Base-by-base conservation (phyloP, 1,140 invertebrate genomes). In the Linepithema humile region DNA sequence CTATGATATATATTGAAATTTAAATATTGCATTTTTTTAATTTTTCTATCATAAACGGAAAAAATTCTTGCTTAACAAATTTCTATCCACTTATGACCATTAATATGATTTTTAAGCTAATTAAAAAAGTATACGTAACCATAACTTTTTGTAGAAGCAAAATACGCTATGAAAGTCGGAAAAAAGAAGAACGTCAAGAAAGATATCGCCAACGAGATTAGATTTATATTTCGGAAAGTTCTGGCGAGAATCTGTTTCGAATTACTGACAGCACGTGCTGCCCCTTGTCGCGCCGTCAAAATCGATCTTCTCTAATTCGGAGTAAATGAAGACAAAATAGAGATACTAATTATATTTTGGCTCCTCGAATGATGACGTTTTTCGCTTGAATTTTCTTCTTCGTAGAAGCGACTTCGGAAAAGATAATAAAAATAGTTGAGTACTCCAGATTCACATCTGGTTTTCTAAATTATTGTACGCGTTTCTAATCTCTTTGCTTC, bases 221-320 rank as follows among this genome's bases (percentile, higher is more conserved):
- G 23, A 80, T 70, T 70, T 70, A 69, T 69, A 32, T 69, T 55
- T 77, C 10, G 20, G 17, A 64, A 67, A 62, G 45, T 23, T 77
- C 29, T 35, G 32, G 12, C 29, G 15, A 83, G 26, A 60, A 53
- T 83, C 83, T 85, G 80, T 10, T 83, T 83, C 32, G 65, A 83
- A 40, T 85, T 64, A 83, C 12, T 9, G 43, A 29, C 23, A 53
- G 57, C 72, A 59, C 72, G 72, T 83, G 82, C 57, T 35, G 75
- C 15, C 45, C 3, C 57, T 60, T 32, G 40, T 43, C 40, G n/a
- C 26, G 32, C 20, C 64, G n/a, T 69, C 48, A n/a, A 69, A 43
- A 55, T 40, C 75, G 35, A 40, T 70, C 48, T 55, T 69, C 64
- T 69, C 35, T 57, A 35, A 5, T 26, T 55, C 26, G 17, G 17